These are phyloP conservation scores for Ctenopoma multispine DNA, from an alignment of 2,797 vertebrate species.

Conservation along the genomic window DNA sequence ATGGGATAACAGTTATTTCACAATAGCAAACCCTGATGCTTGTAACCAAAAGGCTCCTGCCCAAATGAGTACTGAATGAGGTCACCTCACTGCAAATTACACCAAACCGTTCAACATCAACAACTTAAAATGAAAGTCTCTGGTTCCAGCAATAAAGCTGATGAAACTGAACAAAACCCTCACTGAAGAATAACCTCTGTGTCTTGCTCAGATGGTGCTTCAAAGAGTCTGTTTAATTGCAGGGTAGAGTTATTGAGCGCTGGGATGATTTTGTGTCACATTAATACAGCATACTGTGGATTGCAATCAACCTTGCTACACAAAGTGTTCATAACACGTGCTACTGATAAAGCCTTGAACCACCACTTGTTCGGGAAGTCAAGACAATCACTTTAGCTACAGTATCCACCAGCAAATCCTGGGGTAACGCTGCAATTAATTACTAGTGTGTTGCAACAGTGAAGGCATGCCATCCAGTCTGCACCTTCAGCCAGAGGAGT, in stretches of 20 bases:
- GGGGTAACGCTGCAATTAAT: constrained; percentile 41
- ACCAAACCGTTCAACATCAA: constrained; percentile 60
- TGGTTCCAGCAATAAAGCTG: constrained; percentile 36
- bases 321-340: constrained; percentile 59
- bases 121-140: constrained; percentile 54
- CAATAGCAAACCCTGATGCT: constrained; percentile 55
- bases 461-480: constrained; percentile 55
- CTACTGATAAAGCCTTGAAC: constrained; percentile 52
- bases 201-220: constrained; percentile 25
- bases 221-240: constrained; percentile 44
- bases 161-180: constrained; percentile 25
- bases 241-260: constrained; percentile 41
- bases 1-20: constrained; percentile 65
- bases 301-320: constrained; percentile 49
- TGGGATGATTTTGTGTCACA: constrained; percentile 55
- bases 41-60: constrained; percentile 51
- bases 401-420: constrained; percentile 36
- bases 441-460: constrained; percentile 38
- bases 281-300: constrained; percentile 59
- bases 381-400: constrained; percentile 57
- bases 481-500: constrained; percentile 40
- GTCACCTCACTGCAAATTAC: constrained; percentile 61
- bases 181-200: constrained; percentile 21
- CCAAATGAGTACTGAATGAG: constrained; percentile 59
- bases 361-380: constrained; percentile 15